phyloP scores from a whole-genome alignment of 2,113 vertebrate species.

The Lanius ludovicianus region DNA sequence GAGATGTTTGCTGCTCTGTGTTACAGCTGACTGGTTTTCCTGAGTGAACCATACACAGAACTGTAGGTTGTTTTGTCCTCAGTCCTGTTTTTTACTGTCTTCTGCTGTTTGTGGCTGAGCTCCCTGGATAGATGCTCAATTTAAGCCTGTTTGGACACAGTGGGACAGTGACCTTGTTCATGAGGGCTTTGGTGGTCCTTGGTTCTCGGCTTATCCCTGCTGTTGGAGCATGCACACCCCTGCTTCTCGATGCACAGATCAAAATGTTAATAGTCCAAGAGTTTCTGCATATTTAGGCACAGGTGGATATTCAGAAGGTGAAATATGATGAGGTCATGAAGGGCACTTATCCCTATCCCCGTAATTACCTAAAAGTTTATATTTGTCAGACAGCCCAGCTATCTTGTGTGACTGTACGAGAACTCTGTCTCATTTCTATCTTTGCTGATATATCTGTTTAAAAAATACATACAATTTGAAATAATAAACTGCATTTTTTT shows the following conservation, averaged over 20 bases:
- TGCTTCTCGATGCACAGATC: not conserved
- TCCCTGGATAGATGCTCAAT: not conserved
- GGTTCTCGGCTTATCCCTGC: not conserved
- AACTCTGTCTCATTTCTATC: not conserved
- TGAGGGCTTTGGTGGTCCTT: not conserved
- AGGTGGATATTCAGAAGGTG: not conserved
- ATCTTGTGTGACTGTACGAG: not conserved
- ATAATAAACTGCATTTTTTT: not conserved
- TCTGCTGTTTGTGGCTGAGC: not conserved
- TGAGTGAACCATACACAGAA: not conserved
- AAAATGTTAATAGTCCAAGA: not conserved
- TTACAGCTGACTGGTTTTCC: not conserved
- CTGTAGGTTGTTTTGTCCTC: not conserved
- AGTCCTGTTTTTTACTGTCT: not conserved
- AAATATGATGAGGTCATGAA: not conserved
- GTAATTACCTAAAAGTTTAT: not conserved
- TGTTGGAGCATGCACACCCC: not conserved
- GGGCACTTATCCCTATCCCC: not conserved
- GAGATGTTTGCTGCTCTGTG: not conserved
- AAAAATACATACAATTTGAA: not conserved
- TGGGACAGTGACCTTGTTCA: not conserved
- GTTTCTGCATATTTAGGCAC: not conserved
- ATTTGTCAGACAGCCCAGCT: not conserved
- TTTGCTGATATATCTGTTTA: not conserved
- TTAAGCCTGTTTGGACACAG: not conserved